phyloP scores from a whole-genome alignment of 2,888 invertebrate genomes.

The Pristionchus exspectatus region DNA sequence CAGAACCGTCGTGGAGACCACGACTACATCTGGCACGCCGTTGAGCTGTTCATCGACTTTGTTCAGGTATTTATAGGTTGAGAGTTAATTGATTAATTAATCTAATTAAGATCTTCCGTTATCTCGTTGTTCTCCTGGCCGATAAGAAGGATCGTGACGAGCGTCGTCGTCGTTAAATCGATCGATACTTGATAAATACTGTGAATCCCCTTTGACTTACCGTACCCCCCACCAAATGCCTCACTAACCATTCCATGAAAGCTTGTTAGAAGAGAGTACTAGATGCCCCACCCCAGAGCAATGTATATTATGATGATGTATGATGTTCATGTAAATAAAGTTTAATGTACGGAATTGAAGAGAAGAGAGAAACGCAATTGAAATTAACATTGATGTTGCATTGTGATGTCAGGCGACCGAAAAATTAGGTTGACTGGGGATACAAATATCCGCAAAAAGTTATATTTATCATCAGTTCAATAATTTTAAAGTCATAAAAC shows the following conservation, averaged over 20 bases:
- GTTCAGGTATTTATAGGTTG: conserved; percentile 87
- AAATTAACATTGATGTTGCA: background rate
- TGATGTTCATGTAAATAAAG: conserved; percentile 25
- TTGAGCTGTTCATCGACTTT: conserved; percentile 95
- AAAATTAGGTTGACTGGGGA: background rate
- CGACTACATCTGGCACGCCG: conserved; percentile 87
- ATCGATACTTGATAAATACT: conserved; percentile 24
- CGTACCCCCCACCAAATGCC: conserved; percentile 29
- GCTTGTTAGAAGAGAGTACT: conserved; percentile 32
- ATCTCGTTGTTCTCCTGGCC: conserved; percentile 50
- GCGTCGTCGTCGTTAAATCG: conserved; percentile 53
- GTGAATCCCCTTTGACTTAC: background rate
- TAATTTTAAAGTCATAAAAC: no score
- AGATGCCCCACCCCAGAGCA: background rate
- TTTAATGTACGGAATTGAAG: background rate
- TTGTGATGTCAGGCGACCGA: background rate
- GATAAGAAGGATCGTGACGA: conserved; percentile 51
- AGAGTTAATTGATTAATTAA: background rate
- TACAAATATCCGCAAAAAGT: no score
- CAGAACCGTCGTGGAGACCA: conserved; percentile 86
- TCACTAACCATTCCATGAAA: conserved; percentile 32
- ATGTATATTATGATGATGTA: conserved; percentile 1
- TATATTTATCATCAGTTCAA: no score
- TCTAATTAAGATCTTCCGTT: conserved; percentile 53
- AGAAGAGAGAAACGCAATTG: background rate